Evolutionary conservation across 1,140 invertebrate genomes (phyloP).

Genomic region (Caenorhabditis briggsae): DNA sequence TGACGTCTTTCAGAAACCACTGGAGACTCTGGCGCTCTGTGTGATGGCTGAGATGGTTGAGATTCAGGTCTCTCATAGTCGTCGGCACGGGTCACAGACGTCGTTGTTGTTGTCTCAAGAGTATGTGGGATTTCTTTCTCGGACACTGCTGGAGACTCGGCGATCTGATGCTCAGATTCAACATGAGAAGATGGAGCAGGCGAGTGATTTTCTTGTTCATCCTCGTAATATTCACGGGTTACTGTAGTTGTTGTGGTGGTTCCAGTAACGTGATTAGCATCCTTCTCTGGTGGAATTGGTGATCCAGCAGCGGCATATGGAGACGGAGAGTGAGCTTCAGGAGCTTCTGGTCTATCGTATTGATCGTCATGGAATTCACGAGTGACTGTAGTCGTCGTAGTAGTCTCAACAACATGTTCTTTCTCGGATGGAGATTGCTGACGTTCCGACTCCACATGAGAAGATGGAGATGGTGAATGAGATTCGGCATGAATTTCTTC

Average conservation of each 20-base stretch:
- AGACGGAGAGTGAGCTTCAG: background rate
- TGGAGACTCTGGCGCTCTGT: background rate
- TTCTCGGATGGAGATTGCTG: background rate
- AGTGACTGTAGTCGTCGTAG: constrained; percentile 31
- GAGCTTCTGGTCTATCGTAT: background rate
- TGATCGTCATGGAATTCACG: constrained; percentile 17
- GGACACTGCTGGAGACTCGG: background rate
- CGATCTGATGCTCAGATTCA: background rate
- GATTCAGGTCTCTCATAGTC: background rate
- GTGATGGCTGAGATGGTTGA: background rate
- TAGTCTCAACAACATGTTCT: constrained; percentile 56
- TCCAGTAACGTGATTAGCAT: background rate
- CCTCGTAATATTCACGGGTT: background rate
- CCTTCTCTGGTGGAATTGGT: background rate
- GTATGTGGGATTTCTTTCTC: background rate
- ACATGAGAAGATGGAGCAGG: background rate
- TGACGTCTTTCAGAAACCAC: background rate
- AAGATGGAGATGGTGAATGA: background rate
- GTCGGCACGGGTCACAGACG: background rate
- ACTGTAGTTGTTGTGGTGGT: constrained; percentile 44
- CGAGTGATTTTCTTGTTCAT: too few species aligned
- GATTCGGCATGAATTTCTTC: background rate
- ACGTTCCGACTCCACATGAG: background rate
- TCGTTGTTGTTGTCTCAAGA: constrained; percentile 1
- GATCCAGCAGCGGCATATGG: background rate